Evolutionary conservation across 2,888 invertebrate genomes (phyloP).

Genomic region (Holacanthella duospinosa): DNA sequence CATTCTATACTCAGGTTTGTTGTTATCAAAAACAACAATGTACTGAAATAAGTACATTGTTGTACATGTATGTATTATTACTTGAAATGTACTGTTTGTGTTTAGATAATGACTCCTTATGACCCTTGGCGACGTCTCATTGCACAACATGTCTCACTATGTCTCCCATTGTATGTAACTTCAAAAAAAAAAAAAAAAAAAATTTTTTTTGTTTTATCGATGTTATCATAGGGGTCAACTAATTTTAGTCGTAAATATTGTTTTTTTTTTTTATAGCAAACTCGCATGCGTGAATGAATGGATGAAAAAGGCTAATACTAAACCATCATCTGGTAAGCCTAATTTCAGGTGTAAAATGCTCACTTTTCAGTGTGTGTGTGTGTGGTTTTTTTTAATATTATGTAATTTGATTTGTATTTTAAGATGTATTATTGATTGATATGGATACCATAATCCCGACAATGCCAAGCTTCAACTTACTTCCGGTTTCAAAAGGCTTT

Average conservation of each 20-base stretch:
- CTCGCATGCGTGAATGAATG: slow-evolving; percentile 15
- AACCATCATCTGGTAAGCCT: neutral
- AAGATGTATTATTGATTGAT: too few relatives aligned
- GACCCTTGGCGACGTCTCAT: slow-evolving; percentile 40
- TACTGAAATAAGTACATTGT: neutral
- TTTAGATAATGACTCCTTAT: slow-evolving; percentile 48
- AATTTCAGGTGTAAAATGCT: too few relatives aligned
- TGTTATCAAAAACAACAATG: too few relatives aligned
- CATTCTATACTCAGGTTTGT: slow-evolving; percentile 68
- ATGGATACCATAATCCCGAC: neutral
- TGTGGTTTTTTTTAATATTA: too few relatives aligned
- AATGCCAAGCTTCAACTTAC: slow-evolving; percentile 11
- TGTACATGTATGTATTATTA: neutral
- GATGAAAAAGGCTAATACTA: slow-evolving; percentile 6
- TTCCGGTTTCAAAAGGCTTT: slow-evolving; percentile 24
- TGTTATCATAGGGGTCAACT: too few relatives aligned
- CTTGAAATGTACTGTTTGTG: neutral
- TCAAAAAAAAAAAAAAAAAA: neutral
- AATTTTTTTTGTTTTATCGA: too few relatives aligned
- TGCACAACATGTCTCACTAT: slow-evolving; percentile 18
- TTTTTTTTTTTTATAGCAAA: slow-evolving; percentile 7
- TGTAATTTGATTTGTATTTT: too few relatives aligned
- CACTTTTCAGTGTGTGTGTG: too few relatives aligned
- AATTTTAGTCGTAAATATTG: neutral
- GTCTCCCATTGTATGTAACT: slow-evolving; percentile 18